Conservation (phyloP, 2,888 invertebrate species). For the Ennomos quercinarius region DNA sequence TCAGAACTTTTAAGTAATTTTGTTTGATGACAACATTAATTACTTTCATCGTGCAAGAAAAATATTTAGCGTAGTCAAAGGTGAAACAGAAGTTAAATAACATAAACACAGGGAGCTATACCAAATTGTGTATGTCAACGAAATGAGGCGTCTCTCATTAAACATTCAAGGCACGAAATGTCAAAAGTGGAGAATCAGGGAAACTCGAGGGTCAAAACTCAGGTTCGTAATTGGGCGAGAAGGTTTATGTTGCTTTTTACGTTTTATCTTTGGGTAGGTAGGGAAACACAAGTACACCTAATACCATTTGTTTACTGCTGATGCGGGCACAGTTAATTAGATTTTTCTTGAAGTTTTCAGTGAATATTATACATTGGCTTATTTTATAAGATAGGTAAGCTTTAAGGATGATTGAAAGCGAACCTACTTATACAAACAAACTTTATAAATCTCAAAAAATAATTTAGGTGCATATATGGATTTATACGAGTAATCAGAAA, state of each 20-base stretch:
- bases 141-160: slow-evolving; percentile 40
- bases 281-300: background rate
- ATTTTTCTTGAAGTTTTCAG: background rate
- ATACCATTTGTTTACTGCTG: background rate
- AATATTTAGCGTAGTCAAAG: background rate
- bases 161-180: slow-evolving; percentile 42
- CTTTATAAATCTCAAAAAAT: no score
- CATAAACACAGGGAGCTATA: slow-evolving; percentile 19
- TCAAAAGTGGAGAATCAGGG: slow-evolving; percentile 43
- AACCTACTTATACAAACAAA: no score
- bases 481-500: no score
- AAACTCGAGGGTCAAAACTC: slow-evolving; percentile 34
- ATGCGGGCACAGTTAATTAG: background rate
- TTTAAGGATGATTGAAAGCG: no score
- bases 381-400: no score
- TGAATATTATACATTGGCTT: no score
- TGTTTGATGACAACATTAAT: no score
- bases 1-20: no score
- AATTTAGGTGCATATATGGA: no score
- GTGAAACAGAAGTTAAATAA: slow-evolving; percentile 12
- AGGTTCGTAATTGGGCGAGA: slow-evolving; percentile 38
- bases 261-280: slow-evolving; percentile 3
- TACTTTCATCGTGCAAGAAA: no score
- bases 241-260: slow-evolving; percentile 23
- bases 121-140: slow-evolving; percentile 34